Base-by-base conservation (phyloP, 2,888 invertebrate species). In the Rhingia rostrata region DNA sequence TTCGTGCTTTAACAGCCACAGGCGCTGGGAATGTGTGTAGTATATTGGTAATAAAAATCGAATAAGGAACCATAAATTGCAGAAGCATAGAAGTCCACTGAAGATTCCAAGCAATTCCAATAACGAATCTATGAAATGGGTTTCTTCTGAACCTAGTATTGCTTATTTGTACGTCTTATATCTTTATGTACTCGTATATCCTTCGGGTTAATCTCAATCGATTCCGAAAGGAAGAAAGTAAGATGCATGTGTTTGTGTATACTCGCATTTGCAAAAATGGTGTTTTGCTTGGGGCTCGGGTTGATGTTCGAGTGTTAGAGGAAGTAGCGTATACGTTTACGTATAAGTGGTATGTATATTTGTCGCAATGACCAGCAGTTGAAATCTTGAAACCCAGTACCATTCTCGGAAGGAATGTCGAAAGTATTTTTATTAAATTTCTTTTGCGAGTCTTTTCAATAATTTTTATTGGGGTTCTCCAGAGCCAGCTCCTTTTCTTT, bases 351-450 rank as follows among this genome's bases (percentile, higher is more conserved):
- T 4, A 33, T 51, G 51, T 49, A 33, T 66, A 35, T 58, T 67
- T 69, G 60, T 47, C 49, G 35, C 78, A 67, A 73, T 83, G 82
- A 67, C 72, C 72, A 67, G 72, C 56, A 73, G 49, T 63, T 73
- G 72, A 73, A 83, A 63, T 83, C 78, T 56, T 35, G 54, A 73
- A 47, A 51, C 49, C 43, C 53, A 53, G 47, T 67, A 67, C 66
- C 49, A 67, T 63, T 72, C 78, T 67, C 12, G 32, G 49, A 43
- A 72, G 35, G 82, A 78, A 83, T 83, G 82, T 78, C 72, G 66
- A 66, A 83, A 78, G 82, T 73, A 83, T 78, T 83, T 83, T 73
- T 78, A 83, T 83, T 83, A 78, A 83, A 83, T 83, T 83, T 83
- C 72, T 72, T 53, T 75, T 72, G 75, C 66, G 12, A 75, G 69